These are phyloP conservation scores for Plusia festucae DNA, from an alignment of 2,888 invertebrate genomes.

Conservation along the genomic window DNA sequence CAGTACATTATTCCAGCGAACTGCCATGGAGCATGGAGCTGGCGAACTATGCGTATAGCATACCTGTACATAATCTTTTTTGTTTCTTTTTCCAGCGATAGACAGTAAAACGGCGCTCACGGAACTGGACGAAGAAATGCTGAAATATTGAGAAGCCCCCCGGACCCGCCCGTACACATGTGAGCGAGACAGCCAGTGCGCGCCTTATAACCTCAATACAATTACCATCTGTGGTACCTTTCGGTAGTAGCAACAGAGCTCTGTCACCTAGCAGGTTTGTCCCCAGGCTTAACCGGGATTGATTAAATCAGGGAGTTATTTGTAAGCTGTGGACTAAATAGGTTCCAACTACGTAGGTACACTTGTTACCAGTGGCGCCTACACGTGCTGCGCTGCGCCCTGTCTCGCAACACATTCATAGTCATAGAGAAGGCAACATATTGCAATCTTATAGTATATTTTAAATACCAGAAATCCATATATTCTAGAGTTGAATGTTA, in stretches of 20 bases:
- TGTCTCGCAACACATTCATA: conserved; percentile 15
- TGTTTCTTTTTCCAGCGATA: conserved; percentile 77
- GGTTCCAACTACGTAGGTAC: not conserved
- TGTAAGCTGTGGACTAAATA: not conserved
- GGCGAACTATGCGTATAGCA: not conserved
- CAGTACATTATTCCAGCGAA: too few relatives aligned
- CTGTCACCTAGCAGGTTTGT: too few relatives aligned
- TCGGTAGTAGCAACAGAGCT: not conserved
- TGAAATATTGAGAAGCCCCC: conserved; percentile 77
- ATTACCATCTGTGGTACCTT: not conserved
- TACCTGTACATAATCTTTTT: not conserved
- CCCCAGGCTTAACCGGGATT: not conserved
- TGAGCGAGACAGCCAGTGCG: not conserved
- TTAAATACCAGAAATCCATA: conserved; percentile 43
- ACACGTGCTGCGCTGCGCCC: conserved; percentile 9
- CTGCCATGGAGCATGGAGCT: not conserved
- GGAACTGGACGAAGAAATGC: conserved; percentile 80
- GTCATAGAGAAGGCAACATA: conserved; percentile 26
- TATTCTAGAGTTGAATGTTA: conserved; percentile 17
- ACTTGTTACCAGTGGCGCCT: conserved; percentile 5
- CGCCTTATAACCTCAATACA: too few relatives aligned
- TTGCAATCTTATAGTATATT: conserved; percentile 45
- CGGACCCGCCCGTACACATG: not conserved
- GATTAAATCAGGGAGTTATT: not conserved
- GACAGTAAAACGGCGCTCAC: conserved; percentile 86